A percentile compares a stretch with the other conserved stretches of the same genome.
Evolutionary conservation across 2,888 invertebrate genomes (phyloP).

Genomic region (Endotricha flammealis): DNA sequence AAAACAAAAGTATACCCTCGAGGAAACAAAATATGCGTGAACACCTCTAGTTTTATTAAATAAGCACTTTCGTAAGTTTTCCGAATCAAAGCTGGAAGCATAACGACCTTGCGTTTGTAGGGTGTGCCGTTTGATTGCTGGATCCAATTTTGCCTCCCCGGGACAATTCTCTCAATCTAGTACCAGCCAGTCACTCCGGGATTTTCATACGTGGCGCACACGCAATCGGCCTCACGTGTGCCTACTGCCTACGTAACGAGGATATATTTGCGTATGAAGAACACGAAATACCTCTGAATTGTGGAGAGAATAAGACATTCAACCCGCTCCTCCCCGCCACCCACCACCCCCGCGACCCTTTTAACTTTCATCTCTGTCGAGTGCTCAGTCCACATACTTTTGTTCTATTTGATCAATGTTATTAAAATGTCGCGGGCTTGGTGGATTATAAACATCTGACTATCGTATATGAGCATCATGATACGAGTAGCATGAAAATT

Average conservation of each 20-base stretch:
- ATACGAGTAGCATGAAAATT: constrained; percentile 1
- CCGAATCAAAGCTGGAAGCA: constrained; percentile 40
- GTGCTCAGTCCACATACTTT: constrained; percentile 79
- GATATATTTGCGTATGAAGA: constrained; percentile 79
- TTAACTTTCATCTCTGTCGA: constrained; percentile 79
- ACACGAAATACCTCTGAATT: constrained; percentile 79
- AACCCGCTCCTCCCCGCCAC: constrained; percentile 59
- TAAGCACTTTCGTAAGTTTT: constrained; percentile 16
- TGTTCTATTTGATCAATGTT: constrained; percentile 79
- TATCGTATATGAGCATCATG: constrained; percentile 44
- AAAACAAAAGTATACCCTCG: not conserved
- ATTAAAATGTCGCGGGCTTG: constrained; percentile 76
- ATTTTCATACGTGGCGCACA: constrained; percentile 58
- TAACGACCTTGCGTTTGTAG: constrained; percentile 48
- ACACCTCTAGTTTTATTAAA: constrained; percentile 5
- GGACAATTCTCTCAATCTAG: constrained; percentile 58
- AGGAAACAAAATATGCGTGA: not conserved
- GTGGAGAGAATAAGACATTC: constrained; percentile 78
- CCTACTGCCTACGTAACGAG: constrained; percentile 72
- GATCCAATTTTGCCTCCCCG: constrained; percentile 59
- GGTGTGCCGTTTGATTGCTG: constrained; percentile 58
- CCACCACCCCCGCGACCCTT: constrained; percentile 67
- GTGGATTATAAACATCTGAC: constrained; percentile 72
- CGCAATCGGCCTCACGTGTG: constrained; percentile 76
- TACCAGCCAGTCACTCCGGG: constrained; percentile 44